Evolutionary conservation across 2,888 invertebrate genomes (phyloP), one percentile per base, ranked within the genome.

Genomic region (Epistrophe eligans): DNA sequence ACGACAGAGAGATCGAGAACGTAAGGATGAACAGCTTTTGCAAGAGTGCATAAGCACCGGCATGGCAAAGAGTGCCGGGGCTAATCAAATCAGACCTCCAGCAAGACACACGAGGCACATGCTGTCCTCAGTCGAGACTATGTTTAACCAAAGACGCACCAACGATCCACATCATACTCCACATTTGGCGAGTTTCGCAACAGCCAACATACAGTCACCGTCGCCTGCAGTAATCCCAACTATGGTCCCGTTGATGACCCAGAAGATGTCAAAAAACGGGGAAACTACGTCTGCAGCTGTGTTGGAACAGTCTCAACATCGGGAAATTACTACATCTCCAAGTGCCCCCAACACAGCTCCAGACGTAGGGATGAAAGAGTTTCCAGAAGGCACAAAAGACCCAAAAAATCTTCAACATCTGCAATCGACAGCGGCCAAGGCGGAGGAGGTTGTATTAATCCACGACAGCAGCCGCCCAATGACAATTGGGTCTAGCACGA

Each of bases 221-320:
- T 74, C 87, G 55, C 43, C 88, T 38, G 50, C 62, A 50, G n/a
- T 79, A 8, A 81, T 77, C 13, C 71, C 79, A 24, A 83, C 66
- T 11, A 76, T 76, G 71, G 58, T 43, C 6, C 52, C 87, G 13
- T 13, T 64, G 48, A 60, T 81, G 55, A 43, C 73, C 32, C 89
- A 88, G 50, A 87, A 88, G 45, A 74, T 67, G 76, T 90, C 96
- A 96, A 96, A 96, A 96, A 96, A 96, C 96, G 96, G 93, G 93
- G 94, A 93, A 93, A 95, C 94, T 95, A 95, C 96, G 96, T 94
- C 95, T 96, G 96, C 94, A 93, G 94, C 93, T 94, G 94, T 92
- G 93, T 92, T 91, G 92, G 92, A 92, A 91, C 92, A 90, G 91
- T 91, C 89, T 92, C 92, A 89, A 92, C 93, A 90, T 91, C 91